Evolutionary conservation across 2,888 invertebrate genomes (phyloP), one percentile per base, ranked within the genome.

Genomic region (Agelastica alni): DNA sequence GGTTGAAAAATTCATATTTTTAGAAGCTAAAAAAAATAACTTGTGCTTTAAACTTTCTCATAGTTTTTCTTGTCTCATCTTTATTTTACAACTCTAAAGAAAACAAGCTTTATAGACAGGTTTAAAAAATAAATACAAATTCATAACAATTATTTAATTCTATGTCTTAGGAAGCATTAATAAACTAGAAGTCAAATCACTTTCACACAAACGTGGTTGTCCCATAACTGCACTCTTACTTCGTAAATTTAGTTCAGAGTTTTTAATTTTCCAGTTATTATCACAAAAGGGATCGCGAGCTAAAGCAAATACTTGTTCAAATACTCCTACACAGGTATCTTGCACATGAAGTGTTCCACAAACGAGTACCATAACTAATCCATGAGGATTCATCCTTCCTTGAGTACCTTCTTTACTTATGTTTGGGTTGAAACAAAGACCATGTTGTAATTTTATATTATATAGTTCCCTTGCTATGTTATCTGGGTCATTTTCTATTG

Each of bases 231-330:
- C 64, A 52, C 46, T 63, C 59, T 70, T 67, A 61, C 78, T 79
- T 39, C 74, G 73, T 31, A 83, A 69, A 55, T 77, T 67, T 14
- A 82, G 67, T 61, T 81, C 76, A 5, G 80, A 78, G n/a, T 76
- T 80, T 69, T 85, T 86, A 14, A 87, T 81, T 73, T 85, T 86
- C 84, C 85, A 88, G 67, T 84, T 85, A 67, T 86, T 84, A n/a
- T 80, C 77, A 18, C 77, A 72, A 43, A 75, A 78, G 0, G 86
- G 86, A 70, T 87, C 86, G 56, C 83, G 78, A 14, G 84, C 76
- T 31, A 88, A 73, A 1, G 83, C 83, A 74, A 87, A 87, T 36
- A 80, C 75, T 65, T 86, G 84, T 67, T 87, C 86, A 70, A 86
- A 88, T 20, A 85, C 74, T 1, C 87, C 88, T 1, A 83, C 79